phyloP scores from a whole-genome alignment of 2,888 invertebrate species.

The Plagodis pulveraria region DNA sequence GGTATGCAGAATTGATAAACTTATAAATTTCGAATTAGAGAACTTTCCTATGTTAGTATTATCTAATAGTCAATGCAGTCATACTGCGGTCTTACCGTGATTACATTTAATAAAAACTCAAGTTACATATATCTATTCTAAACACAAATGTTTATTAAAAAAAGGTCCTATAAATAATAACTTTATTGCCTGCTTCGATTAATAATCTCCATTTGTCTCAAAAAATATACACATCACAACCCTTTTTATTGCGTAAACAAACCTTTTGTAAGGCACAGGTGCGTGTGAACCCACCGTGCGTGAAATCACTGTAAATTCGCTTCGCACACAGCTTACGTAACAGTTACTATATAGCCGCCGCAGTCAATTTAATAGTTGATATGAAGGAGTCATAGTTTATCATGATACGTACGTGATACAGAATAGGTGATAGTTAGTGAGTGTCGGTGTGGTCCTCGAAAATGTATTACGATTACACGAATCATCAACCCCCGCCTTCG shows the following conservation, averaged over 20 bases:
- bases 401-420: too few relatives aligned
- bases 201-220: constrained; percentile 24
- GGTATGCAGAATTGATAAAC: too few relatives aligned
- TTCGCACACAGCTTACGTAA: constrained; percentile 34
- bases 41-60: too few relatives aligned
- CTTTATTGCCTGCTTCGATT: constrained; percentile 9
- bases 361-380: constrained; percentile 5
- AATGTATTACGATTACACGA: constrained; percentile 76
- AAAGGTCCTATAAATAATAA: constrained; percentile 5
- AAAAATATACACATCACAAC: constrained; percentile 48
- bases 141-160: too few relatives aligned
- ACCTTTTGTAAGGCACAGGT: constrained; percentile 62
- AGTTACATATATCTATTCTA: too few relatives aligned
- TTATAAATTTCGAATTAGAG: too few relatives aligned
- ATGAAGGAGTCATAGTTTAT: not conserved
- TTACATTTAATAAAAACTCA: too few relatives aligned
- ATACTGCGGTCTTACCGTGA: too few relatives aligned
- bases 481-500: constrained; percentile 72
- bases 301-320: constrained; percentile 81
- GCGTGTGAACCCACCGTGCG: constrained; percentile 78
- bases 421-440: constrained; percentile 7
- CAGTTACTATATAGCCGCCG: not conserved
- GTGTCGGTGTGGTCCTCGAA: constrained; percentile 78
- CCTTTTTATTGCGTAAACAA: constrained; percentile 64
- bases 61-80: too few relatives aligned